phyloP scores from a whole-genome alignment of 2,797 vertebrate species.

The Pygocentrus nattereri region DNA sequence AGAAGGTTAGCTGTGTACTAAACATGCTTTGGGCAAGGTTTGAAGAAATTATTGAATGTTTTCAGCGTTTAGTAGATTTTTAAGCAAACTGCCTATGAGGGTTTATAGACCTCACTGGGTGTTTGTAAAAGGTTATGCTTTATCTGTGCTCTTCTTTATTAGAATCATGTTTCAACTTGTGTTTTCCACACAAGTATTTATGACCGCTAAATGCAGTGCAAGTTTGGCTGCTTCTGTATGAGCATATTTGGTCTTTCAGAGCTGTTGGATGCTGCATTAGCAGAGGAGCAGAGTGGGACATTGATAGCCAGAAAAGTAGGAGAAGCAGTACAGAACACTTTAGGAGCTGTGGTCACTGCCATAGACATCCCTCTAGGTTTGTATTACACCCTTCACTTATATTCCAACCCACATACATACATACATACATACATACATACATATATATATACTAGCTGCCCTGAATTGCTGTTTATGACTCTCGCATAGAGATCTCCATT shows the following conservation, averaged over 20 bases:
- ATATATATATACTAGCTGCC: no score
- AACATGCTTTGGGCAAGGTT: not conserved
- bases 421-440: no score
- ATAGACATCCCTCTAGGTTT: slow-evolving; percentile 97
- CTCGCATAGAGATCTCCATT: no score
- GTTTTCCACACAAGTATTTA: not conserved
- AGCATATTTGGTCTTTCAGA: slow-evolving; percentile 63
- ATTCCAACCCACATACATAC: no score
- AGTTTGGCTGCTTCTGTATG: no score
- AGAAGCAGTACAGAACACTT: slow-evolving; percentile 95
- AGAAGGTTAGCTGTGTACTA: slow-evolving; percentile 67
- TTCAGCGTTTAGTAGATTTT: not conserved
- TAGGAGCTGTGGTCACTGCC: slow-evolving; percentile 95
- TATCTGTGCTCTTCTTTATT: not conserved
- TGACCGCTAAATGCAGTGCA: not conserved
- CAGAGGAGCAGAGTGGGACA: slow-evolving; percentile 93
- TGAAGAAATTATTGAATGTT: not conserved
- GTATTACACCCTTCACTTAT: not conserved
- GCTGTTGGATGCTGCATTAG: slow-evolving; percentile 79
- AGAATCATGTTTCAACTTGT: not conserved
- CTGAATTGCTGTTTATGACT: no score
- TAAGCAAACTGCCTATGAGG: not conserved
- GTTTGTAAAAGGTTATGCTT: not conserved
- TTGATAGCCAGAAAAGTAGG: slow-evolving; percentile 97
- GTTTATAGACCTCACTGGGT: not conserved